These are phyloP conservation scores for Drosophila niveifrons DNA, from an alignment of 2,888 invertebrate genomes.

Conservation along the genomic window DNA sequence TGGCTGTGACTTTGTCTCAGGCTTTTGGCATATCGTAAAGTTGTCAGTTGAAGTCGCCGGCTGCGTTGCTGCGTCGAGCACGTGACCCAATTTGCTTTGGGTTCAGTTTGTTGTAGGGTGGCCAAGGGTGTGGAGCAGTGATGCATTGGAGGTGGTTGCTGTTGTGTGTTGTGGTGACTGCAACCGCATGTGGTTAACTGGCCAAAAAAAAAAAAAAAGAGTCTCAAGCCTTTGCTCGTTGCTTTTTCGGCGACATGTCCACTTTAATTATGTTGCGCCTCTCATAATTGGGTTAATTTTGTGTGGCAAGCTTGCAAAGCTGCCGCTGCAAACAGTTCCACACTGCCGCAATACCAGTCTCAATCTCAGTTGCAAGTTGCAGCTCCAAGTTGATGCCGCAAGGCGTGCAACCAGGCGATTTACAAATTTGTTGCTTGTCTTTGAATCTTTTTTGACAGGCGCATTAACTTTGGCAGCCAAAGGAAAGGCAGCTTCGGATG, in stretches of 20 bases:
- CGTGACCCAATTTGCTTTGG: slow-evolving; percentile 74
- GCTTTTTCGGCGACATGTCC: slow-evolving; percentile 52
- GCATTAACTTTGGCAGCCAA: slow-evolving; percentile 34
- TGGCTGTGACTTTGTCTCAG: slow-evolving; percentile 14
- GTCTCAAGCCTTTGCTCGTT: slow-evolving; percentile 17
- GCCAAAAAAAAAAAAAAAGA: slow-evolving; percentile 8
- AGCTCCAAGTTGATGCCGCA: slow-evolving; percentile 12
- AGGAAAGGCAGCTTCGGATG: slow-evolving; percentile 26
- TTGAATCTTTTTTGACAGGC: slow-evolving; percentile 53
- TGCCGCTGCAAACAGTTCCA: slow-evolving; percentile 13
- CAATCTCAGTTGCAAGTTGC: neutral
- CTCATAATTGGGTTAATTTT: slow-evolving; percentile 80
- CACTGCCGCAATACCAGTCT: neutral
- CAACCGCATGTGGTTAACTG: slow-evolving; percentile 28
- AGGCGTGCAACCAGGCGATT: slow-evolving; percentile 19
- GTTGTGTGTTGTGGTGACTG: slow-evolving; percentile 11
- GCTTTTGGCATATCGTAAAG: slow-evolving; percentile 50
- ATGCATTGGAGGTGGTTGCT: slow-evolving; percentile 3
- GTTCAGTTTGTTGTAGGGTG: slow-evolving; percentile 32
- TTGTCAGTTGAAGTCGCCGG: slow-evolving; percentile 65
- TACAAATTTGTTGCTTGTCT: slow-evolving; percentile 25
- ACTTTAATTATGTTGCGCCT: slow-evolving; percentile 76
- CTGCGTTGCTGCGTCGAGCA: slow-evolving; percentile 52
- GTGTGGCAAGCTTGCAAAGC: slow-evolving; percentile 62
- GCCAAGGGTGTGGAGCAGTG: neutral